Evolutionary conservation across 2,888 invertebrate genomes (phyloP), one percentile per base, ranked within the genome.

Genomic region (Sesia apiformis): DNA sequence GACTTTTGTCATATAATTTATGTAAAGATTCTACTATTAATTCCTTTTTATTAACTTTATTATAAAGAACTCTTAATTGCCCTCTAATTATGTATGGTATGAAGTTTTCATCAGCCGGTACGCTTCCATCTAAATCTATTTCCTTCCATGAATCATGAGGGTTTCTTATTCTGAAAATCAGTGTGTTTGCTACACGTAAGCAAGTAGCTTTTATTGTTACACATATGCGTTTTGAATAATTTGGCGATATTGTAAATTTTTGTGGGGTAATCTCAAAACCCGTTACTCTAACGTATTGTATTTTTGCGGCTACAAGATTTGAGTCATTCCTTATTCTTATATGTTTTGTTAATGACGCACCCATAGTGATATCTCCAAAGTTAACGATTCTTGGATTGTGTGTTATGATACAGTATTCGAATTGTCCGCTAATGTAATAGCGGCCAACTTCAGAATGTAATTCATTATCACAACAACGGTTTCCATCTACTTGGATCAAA

Each of bases 371-470:
- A 43, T 90, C 72, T 3, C 83, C 84, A 58, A 92, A 84, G 58
- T 85, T 62, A 0, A 92, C 58, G 4, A 70, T 63, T 56, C 84
- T 74, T 0, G 93, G 93, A 38, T 67, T 61, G 58, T 92, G 77
- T 4, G 69, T 69, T 8, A 93, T 71, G 39, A 74, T 69, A 40
- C 90, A 82, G 51, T 78, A 72, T 74, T 92, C 91, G 56, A 84
- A 89, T 67, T 90, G 84, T 0, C 92, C 93, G 63, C 91, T 87
- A 38, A 93, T 74, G 58, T 92, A 91, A 55, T 91, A 83, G 54
- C 90, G 78, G 1, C 90, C 85, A 49, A 84, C 74, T 78, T 90
- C 90, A 23, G 83, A 75, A 63, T 89, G 87, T 40, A 64, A 60
- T 62, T 87, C 87, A 58, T 76, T 66, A 55, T 73, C 61, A 59